phyloP scores from a whole-genome alignment of 2,113 vertebrate species.

The Ciconia boyciana region DNA sequence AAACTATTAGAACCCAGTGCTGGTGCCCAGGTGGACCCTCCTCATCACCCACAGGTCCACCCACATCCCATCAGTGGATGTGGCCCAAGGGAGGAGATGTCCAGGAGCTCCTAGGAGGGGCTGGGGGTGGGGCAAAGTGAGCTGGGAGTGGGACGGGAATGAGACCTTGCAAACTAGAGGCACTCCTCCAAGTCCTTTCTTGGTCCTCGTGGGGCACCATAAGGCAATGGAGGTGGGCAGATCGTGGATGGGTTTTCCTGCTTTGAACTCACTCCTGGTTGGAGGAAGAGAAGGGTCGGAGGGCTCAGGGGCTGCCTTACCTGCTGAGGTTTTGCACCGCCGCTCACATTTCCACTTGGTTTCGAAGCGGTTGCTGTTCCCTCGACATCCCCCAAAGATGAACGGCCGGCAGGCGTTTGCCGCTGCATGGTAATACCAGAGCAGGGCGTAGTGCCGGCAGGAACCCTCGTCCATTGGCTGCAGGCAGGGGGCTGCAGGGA shows the following conservation, averaged over 20 bases:
- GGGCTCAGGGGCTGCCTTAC: neutral
- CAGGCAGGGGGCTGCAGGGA: slow-evolving; percentile 65
- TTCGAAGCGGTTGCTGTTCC: slow-evolving; percentile 82
- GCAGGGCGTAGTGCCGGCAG: slow-evolving; percentile 76
- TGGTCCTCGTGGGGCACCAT: neutral
- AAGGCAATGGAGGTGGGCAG: accelerated
- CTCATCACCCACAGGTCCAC: neutral
- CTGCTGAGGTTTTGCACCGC: slow-evolving; percentile 49
- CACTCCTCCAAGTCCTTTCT: neutral
- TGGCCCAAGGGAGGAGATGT: neutral
- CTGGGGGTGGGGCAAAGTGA: neutral
- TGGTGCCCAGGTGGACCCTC: neutral
- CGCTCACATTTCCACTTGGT: slow-evolving; percentile 72
- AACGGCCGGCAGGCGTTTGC: slow-evolving; percentile 79
- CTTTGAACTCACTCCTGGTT: neutral
- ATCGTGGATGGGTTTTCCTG: neutral
- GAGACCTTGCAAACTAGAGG: neutral
- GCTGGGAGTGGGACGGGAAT: neutral
- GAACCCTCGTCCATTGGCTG: slow-evolving; percentile 83
- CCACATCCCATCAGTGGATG: neutral
- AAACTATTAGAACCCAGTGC: neutral
- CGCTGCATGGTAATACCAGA: slow-evolving; percentile 82
- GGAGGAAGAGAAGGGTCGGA: neutral
- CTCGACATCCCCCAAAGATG: slow-evolving; percentile 83
- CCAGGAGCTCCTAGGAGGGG: neutral